Evolutionary conservation across 92 coral and sea anemone species (phyloP), one percentile per base, ranked within the genome.

Genomic region (Epizoanthus ramosus): DNA sequence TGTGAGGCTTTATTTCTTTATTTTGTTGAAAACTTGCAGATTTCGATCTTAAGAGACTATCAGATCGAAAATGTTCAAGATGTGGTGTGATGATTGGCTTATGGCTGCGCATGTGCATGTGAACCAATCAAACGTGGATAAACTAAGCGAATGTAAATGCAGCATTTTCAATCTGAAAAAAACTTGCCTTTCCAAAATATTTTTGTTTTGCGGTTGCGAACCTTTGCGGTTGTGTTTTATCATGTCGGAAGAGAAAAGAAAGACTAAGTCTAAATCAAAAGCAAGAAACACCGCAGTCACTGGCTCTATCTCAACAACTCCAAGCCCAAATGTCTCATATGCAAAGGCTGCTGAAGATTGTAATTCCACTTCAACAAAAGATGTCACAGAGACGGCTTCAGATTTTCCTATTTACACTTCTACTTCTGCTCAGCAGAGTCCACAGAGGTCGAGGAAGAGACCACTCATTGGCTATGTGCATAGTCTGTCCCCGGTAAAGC

Each of bases 401-500:
- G 71, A 65, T 65, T 0, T 31, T 65, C 8, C 8, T 28, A 28
- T 28, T 28, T 28, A 28, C 2, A 28, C 31, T 6, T 8, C 24
- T 65, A 65, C 41, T 65, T 7, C 71, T 25, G 41, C 43, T 23
- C 71, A 65, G 41, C 71, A 65, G 6, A 15, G 37, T 17, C 43
- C n/a, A 65, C 45, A 65, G 41, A 65, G 37, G 25, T 17, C 43
- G 45, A 65, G 71, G 43, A 65, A 65, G 71, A 15, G 68, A 21
- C 68, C 24, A 15, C 52, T 47, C 54, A 73, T 73, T 22, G 63
- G 25, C 6, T 73, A 52, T 73, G 79, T 73, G 19, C 79, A 73
- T 33, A 52, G 54, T 17, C 24, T 72, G 35, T 52, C 77, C 52
- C 77, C 79, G 79, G 64, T 74, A 54, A 74, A 74, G 14, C 79